Evolutionary conservation across 37 sponge, comb jelly and placozoan genomes (phyloP).

Genomic region (Lycopodina hypogea): DNA sequence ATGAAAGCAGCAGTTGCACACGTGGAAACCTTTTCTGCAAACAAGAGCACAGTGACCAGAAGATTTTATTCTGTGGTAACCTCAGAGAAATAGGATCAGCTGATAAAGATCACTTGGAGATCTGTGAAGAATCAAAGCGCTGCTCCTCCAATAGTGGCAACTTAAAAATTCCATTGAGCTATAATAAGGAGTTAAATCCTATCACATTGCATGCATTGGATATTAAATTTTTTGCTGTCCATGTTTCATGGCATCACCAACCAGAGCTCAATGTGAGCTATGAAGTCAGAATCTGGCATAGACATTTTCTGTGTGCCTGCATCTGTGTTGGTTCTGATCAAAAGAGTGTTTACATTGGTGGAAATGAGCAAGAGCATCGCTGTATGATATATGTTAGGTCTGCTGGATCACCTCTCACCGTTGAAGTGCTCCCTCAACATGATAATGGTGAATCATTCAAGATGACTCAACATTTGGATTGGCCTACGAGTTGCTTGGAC

Average conservation of each 20-base stretch:
- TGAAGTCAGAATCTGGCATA: not conserved
- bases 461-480: not conserved
- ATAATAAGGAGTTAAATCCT: not conserved
- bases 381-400: not conserved
- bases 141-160: no score
- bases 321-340: not conserved
- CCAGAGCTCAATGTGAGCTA: not conserved
- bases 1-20: no score
- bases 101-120: no score
- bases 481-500: conserved; percentile 7
- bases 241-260: not conserved
- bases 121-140: no score
- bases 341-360: not conserved
- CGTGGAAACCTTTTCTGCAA: no score
- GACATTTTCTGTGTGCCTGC: not conserved
- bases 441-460: not conserved
- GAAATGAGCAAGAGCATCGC: not conserved
- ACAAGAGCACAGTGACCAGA: no score
- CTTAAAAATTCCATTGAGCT: no score
- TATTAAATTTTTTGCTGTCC: not conserved
- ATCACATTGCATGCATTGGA: not conserved
- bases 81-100: no score
- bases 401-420: not conserved
- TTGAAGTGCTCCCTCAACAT: not conserved
- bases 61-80: no score